Base-by-base conservation (phyloP, 2,888 invertebrate genomes). In the Argyra leucocephala region DNA sequence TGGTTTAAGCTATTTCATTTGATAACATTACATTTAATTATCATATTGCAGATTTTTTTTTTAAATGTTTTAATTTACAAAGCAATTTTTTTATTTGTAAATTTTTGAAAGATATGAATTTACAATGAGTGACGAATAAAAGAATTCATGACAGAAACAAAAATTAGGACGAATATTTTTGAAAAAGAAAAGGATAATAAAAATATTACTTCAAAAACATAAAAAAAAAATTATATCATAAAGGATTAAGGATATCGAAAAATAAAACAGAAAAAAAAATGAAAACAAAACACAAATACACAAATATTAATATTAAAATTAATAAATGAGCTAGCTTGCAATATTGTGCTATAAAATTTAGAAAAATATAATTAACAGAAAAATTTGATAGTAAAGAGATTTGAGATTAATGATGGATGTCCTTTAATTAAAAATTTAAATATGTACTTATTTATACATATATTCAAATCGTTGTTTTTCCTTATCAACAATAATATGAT, bases 1-100 rank as follows among this genome's bases (percentile, higher is more conserved):
- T 67, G 78, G 78, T 70, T 78, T 78, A 69, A 78, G 74, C 78
- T 78, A 74, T 68, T 66, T 67, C n/a, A n/a, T n/a, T 68, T 64
- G 15, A 48, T 48, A 18, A 12, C 23, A 12, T 59, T 62, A 66
- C 63, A 66, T 57, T 63, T 62, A 69, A 48, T 23, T 18, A 64
- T 67, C 37, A 64, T 66, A 63, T 69, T 69, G 69, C 67, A 68
- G 68, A 66, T 65, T 67, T 37, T 66, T 69, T 69, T 67, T 70
- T 66, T 66, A 69, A 68, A 66, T 66, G 66, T 68, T 69, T 69
- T 63, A 62, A 66, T 61, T 15, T 10, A 22, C 22, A 22, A 22
- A 23, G 7, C 9, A 58, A 58, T 6, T 58, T 58, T 58, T 48
- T 12, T 18, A 48, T 48, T 48, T 48, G 18, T 48, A 18, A 48